Percentiles rank a stretch among this genome's conserved stretches.
These are phyloP conservation scores for Cyaniris semiargus DNA, from an alignment of 2,888 invertebrate species.

Conservation along the genomic window DNA sequence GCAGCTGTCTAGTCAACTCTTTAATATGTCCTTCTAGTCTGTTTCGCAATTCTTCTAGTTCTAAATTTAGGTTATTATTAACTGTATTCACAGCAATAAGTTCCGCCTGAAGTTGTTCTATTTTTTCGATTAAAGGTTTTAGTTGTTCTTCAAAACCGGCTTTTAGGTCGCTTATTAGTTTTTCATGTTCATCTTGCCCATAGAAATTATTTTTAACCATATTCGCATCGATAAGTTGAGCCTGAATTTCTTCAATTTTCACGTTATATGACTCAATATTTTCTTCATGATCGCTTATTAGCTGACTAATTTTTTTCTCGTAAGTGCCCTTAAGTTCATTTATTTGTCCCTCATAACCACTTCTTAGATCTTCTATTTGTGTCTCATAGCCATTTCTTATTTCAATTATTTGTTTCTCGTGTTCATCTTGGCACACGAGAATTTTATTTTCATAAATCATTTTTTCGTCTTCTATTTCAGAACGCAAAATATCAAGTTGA, in stretches of 20 bases:
- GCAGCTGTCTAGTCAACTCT: conserved; percentile 58
- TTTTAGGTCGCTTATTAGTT: neutral
- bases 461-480: conserved; percentile 74
- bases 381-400: conserved; percentile 52
- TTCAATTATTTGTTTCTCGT: conserved; percentile 64
- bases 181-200: neutral
- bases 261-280: neutral
- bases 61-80: conserved; percentile 54
- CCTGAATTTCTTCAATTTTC: conserved; percentile 44
- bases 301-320: neutral
- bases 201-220: conserved; percentile 54
- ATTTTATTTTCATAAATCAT: conserved; percentile 68
- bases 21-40: conserved; percentile 50
- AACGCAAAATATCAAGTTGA: conserved; percentile 66
- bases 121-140: neutral
- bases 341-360: conserved; percentile 50
- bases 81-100: conserved; percentile 50
- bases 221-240: conserved; percentile 53
- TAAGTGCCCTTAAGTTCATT: conserved; percentile 40
- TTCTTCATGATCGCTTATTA: neutral
- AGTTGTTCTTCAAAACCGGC: neutral
- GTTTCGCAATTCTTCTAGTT: conserved; percentile 51
- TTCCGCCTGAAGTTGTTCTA: conserved; percentile 50
- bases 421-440: conserved; percentile 69
- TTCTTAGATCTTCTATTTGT: conserved; percentile 37